Conservation (phyloP, 2,113 vertebrate species). For the Taurulus bubalis region DNA sequence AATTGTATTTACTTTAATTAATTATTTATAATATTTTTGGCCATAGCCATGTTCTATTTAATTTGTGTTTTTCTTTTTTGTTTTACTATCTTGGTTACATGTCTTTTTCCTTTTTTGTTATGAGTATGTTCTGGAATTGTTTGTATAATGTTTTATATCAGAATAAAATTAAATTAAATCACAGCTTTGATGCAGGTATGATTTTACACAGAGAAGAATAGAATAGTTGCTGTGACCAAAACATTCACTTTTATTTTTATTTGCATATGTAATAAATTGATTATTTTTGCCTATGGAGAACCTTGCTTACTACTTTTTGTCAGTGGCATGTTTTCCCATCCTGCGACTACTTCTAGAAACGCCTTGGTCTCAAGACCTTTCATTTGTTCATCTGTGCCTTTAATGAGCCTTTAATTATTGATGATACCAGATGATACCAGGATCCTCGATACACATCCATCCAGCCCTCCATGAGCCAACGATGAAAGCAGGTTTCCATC, state of each 20-base stretch:
- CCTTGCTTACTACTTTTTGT: background rate
- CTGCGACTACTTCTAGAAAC: background rate
- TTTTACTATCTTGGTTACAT: background rate
- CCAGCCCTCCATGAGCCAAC: background rate
- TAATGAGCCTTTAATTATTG: background rate
- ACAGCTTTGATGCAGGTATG: background rate
- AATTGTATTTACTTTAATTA: background rate
- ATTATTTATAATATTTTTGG: background rate
- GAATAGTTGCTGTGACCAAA: background rate
- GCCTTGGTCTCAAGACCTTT: background rate
- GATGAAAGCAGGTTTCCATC: conserved; percentile 46
- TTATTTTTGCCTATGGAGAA: background rate
- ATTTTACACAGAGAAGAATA: background rate
- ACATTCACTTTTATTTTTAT: background rate
- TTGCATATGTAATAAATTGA: background rate
- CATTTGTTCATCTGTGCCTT: background rate
- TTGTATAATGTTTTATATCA: background rate
- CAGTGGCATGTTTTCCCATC: background rate
- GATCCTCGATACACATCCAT: background rate
- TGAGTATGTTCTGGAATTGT: background rate
- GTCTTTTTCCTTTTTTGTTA: background rate
- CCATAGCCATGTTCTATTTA: background rate
- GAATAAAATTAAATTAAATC: background rate
- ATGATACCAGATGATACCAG: background rate
- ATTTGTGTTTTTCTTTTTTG: background rate